A percentile compares a stretch with the other conserved stretches of the same genome.
Evolutionary conservation across 2,113 vertebrate species (phyloP).

Genomic region (Pionites leucogaster): DNA sequence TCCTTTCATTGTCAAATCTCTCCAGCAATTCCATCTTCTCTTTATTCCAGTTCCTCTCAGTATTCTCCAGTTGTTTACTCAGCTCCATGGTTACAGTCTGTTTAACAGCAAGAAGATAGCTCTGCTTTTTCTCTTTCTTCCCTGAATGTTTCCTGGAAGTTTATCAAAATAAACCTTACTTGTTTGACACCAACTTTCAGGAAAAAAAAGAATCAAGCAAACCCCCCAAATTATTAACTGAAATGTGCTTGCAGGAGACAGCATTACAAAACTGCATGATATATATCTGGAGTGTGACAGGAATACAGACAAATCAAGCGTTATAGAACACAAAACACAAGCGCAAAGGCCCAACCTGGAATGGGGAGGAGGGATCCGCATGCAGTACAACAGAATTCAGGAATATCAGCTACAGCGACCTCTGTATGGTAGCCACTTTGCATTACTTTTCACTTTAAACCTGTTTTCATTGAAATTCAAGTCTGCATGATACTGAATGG

Average conservation of each 20-base stretch:
- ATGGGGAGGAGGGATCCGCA: background rate
- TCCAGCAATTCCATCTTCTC: slow-evolving; percentile 93
- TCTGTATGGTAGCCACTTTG: background rate
- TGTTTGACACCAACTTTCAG: slow-evolving; percentile 74
- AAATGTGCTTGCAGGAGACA: background rate
- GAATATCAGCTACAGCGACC: background rate
- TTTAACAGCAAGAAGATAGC: slow-evolving; percentile 72
- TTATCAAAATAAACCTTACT: slow-evolving; percentile 62
- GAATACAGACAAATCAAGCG: background rate
- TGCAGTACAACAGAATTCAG: background rate
- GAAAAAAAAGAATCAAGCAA: background rate
- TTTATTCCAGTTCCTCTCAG: slow-evolving; percentile 84
- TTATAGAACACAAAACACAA: background rate
- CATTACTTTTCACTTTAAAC: background rate
- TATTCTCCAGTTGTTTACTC: slow-evolving; percentile 83
- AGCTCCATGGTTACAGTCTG: slow-evolving; percentile 85
- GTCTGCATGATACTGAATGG: background rate
- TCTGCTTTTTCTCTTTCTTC: slow-evolving; percentile 77
- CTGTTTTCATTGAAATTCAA: background rate
- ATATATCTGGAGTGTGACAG: background rate
- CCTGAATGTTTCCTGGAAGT: slow-evolving; percentile 69
- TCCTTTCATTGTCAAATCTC: slow-evolving; percentile 91
- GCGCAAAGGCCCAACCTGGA: background rate
- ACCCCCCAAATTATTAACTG: background rate
- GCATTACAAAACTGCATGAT: fast-evolving